A percentile compares a stretch with the other conserved stretches of the same genome.
Evolutionary conservation across 1,140 invertebrate genomes (phyloP).

Genomic region (Lutraria rhynchaena): DNA sequence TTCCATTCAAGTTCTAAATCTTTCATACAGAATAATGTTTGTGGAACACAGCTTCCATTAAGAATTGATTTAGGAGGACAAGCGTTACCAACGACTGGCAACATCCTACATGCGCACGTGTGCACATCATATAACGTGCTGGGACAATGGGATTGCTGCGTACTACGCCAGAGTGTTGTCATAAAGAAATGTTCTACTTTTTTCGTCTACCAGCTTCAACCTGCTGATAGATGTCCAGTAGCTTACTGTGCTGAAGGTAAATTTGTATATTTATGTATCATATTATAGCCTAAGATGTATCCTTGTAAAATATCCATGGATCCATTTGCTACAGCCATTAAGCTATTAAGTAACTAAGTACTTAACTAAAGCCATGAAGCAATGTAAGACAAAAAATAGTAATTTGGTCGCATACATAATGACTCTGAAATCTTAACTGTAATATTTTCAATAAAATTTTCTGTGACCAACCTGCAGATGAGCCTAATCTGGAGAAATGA

Average conservation of each 20-base stretch:
- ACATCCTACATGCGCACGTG: constrained; percentile 31
- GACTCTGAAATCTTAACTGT: too few relatives aligned
- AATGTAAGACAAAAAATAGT: too few relatives aligned
- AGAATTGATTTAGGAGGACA: constrained; percentile 48
- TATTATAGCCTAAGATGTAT: too few relatives aligned
- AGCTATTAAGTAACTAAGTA: too few relatives aligned
- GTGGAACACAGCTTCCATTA: constrained; percentile 56
- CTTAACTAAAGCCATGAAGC: too few relatives aligned
- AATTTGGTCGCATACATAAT: too few relatives aligned
- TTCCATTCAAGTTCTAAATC: not conserved
- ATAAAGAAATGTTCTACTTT: constrained; percentile 56
- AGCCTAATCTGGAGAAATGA: too few relatives aligned
- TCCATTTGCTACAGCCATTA: too few relatives aligned
- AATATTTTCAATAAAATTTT: too few relatives aligned
- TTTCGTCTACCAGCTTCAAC: constrained; percentile 58
- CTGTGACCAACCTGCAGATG: too few relatives aligned
- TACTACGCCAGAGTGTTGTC: constrained; percentile 49
- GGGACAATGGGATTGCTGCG: constrained; percentile 66
- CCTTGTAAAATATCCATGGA: too few relatives aligned
- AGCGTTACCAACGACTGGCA: constrained; percentile 6
- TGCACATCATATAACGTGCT: constrained; percentile 65
- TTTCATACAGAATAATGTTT: constrained; percentile 55
- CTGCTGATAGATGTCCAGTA: constrained; percentile 60
- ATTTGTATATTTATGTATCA: too few relatives aligned
- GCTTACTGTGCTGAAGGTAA: constrained; percentile 64